Conservation (phyloP, 2,888 invertebrate genomes). For the Leptopilina drosophilae region DNA sequence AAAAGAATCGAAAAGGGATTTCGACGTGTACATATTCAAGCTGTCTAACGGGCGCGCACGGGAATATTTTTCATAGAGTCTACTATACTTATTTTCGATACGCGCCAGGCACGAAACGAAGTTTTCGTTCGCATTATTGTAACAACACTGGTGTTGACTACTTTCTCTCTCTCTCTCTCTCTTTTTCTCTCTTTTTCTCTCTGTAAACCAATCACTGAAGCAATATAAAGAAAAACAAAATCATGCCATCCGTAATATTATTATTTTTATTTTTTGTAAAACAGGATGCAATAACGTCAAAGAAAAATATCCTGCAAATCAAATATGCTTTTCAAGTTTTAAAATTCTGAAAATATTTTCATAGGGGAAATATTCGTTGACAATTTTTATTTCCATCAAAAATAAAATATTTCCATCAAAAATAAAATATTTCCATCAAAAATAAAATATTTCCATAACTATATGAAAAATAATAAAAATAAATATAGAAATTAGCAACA, state of each 20-base stretch:
- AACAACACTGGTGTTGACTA: not conserved
- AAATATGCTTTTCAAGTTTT: not conserved
- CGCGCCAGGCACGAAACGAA: slow-evolving; percentile 27
- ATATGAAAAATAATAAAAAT: too few relatives aligned
- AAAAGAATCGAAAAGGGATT: slow-evolving; percentile 16
- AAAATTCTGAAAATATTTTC: not conserved
- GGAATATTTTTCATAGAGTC: slow-evolving; percentile 23
- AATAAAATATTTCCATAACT: too few relatives aligned
- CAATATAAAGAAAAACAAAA: slow-evolving; percentile 28
- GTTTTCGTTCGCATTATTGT: slow-evolving; percentile 29
- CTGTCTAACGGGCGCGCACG: slow-evolving; percentile 4
- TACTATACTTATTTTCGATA: slow-evolving; percentile 28
- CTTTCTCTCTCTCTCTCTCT: not conserved
- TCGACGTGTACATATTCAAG: slow-evolving; percentile 18
- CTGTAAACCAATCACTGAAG: slow-evolving; percentile 9
- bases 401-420: too few relatives aligned
- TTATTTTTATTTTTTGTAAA: not conserved
- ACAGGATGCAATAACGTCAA: not conserved
- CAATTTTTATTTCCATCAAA: too few relatives aligned
- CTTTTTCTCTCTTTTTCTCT: too few relatives aligned
- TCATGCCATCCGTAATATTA: not conserved
- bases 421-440: too few relatives aligned
- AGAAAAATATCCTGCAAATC: slow-evolving; percentile 7
- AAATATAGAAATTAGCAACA: too few relatives aligned
- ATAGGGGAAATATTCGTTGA: too few relatives aligned